phyloP scores from a whole-genome alignment of 2,113 vertebrate species.

The Eupsittula cactorum region DNA sequence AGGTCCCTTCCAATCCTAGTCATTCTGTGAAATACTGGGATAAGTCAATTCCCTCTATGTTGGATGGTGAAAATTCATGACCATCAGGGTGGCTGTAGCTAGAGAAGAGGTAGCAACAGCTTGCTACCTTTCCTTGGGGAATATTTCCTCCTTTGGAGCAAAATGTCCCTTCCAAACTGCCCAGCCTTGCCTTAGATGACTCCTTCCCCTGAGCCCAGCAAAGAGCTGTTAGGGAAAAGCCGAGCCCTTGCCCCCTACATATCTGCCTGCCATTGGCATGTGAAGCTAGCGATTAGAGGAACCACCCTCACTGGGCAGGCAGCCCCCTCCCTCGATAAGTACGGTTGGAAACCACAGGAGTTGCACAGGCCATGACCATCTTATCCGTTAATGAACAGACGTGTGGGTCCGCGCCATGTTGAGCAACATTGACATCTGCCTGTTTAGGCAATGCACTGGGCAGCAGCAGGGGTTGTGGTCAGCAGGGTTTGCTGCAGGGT shows the following conservation, averaged over 20 bases:
- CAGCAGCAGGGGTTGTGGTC: neutral
- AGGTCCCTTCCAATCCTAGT: neutral
- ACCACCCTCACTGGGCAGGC: constrained; percentile 64
- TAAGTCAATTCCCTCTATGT: neutral
- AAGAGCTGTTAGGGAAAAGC: constrained; percentile 37
- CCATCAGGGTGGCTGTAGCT: neutral
- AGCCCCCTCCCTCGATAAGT: constrained; percentile 72
- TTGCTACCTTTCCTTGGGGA: neutral
- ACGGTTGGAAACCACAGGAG: constrained; percentile 48
- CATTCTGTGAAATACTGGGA: neutral
- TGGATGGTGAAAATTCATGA: neutral
- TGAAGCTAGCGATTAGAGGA: constrained; percentile 72
- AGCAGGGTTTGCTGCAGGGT: neutral
- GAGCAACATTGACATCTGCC: constrained; percentile 48
- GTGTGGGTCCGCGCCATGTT: neutral
- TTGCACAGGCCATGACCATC: constrained; percentile 19
- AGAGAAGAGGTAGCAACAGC: neutral
- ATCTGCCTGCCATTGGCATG: constrained; percentile 18
- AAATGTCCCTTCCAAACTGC: neutral
- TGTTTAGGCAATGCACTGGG: neutral
- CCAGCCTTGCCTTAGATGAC: constrained; percentile 7
- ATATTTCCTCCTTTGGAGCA: neutral
- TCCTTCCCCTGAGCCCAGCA: neutral
- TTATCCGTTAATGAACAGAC: constrained; percentile 60
- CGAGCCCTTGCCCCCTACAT: neutral